phyloP scores from a whole-genome alignment of 2,797 vertebrate genomes.

The Trichosurus vulpecula region DNA sequence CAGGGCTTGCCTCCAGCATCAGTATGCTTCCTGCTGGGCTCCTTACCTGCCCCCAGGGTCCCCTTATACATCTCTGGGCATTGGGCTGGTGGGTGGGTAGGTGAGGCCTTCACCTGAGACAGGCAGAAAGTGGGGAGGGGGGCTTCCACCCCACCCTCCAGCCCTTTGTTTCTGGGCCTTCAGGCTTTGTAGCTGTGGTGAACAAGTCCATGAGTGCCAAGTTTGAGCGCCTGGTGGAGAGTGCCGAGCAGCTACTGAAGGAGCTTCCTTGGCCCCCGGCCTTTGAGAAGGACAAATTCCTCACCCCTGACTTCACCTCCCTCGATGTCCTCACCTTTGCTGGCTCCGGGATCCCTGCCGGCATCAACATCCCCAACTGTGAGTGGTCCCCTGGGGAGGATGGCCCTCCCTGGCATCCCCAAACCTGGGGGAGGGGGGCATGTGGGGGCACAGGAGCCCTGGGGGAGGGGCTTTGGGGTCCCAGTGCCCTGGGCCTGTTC shows the following conservation, averaged over 20 bases:
- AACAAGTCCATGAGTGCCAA: constrained; percentile 96
- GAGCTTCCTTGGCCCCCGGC: constrained; percentile 92
- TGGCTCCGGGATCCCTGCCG: constrained; percentile 94
- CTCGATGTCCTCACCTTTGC: constrained; percentile 94
- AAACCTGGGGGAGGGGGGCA: not conserved
- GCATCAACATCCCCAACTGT: constrained; percentile 98
- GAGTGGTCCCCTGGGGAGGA: constrained; percentile 57
- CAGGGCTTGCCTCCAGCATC: not conserved
- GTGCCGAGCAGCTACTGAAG: constrained; percentile 90
- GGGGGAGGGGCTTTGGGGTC: too few species aligned
- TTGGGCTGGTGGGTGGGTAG: accelerated
- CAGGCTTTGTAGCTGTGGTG: constrained; percentile 95
- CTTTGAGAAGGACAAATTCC: constrained; percentile 94
- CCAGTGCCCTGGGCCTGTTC: not conserved
- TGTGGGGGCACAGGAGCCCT: too few species aligned
- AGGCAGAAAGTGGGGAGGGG: too few species aligned
- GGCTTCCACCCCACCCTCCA: not conserved
- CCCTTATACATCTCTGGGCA: not conserved
- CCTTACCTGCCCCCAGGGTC: not conserved
- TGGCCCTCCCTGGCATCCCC: not conserved
- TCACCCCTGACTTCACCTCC: constrained; percentile 95
- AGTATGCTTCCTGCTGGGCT: not conserved
- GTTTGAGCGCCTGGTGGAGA: constrained; percentile 90
- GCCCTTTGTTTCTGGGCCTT: not conserved
- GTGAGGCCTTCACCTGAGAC: too few species aligned